Conservation (phyloP, 1,140 invertebrate species). For the Protaetia brevitarsis region DNA sequence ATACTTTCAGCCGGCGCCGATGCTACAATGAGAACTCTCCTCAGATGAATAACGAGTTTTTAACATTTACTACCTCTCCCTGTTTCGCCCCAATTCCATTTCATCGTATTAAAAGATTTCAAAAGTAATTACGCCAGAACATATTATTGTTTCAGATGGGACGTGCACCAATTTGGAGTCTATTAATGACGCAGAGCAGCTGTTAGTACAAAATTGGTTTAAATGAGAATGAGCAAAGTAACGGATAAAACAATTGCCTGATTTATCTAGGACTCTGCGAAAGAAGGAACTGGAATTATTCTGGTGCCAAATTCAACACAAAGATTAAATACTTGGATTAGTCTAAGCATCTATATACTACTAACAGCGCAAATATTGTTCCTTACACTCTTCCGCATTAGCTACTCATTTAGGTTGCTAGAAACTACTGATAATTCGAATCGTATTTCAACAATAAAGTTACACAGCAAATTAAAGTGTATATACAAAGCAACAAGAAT, state of each 20-base stretch:
- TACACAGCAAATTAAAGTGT: too few species aligned
- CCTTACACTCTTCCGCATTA: too few species aligned
- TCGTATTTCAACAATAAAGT: too few species aligned
- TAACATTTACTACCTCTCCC: not conserved
- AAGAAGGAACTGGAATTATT: too few species aligned
- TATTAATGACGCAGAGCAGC: not conserved
- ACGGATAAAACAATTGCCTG: not conserved
- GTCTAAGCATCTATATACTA: too few species aligned
- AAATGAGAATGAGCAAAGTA: not conserved
- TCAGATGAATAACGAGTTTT: conserved; percentile 15
- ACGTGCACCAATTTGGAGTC: not conserved
- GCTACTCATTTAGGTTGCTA: too few species aligned
- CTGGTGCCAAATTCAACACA: too few species aligned
- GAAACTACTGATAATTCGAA: too few species aligned
- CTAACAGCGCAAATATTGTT: too few species aligned
- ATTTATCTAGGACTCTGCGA: too few species aligned
- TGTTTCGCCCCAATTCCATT: conserved; percentile 14
- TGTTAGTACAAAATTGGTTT: not conserved
- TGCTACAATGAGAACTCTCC: not conserved
- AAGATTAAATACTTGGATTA: too few species aligned
- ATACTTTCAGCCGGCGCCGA: not conserved
- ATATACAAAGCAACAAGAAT: too few species aligned
- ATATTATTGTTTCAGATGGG: not conserved
- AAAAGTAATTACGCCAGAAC: conserved; percentile 3
- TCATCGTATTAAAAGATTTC: conserved; percentile 6